Evolutionary conservation across 2,797 vertebrate species (phyloP), one percentile per base, ranked within the genome.

Genomic region (Synanceia verrucosa): DNA sequence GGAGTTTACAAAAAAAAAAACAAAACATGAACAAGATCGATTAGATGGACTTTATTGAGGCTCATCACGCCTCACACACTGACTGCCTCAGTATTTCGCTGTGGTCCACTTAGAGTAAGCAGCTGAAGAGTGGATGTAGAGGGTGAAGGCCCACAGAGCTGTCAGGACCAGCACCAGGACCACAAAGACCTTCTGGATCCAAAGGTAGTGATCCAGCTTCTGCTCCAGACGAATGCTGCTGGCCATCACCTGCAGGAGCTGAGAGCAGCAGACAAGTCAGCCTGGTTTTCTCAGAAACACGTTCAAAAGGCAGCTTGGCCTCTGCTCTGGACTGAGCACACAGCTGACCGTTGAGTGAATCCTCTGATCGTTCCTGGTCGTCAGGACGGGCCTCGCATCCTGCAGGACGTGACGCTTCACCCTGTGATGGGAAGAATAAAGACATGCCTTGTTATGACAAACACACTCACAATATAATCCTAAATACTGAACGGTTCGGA

Each of bases 211-310:
- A 5, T 69, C 34, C 1, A 68, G 2, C 65, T 21, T 24, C 26
- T 9, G 24, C 65, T 68, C 46, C 55, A 59, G 55, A 11, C 14
- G 65, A 6, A 4, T 5, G 65, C 7, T 59, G 55, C 34, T 23
- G 14, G 28, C n/a, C 55, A 29, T 26, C 43, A 51, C n/a, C 31
- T 59, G 55, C 55, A 50, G 44, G 9, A 59, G 46, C 65, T 68
- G 50, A 33, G 19, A 52, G 14, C n/a, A 23, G 21, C 8, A 29
- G 4, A 29, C n/a, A n/a, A n/a, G n/a, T n/a, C n/a, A n/a, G n/a
- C n/a, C n/a, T n/a, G n/a, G n/a, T n/a, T n/a, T n/a, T n/a, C 33
- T 16, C 31, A 31, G 13, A 48, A 18, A 9, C 16, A 7, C 18
- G 24, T 31, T 29, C 1, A 19, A 21, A 21, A 21, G 8, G 36